Conservation (phyloP, 2,888 invertebrate genomes). For the Fragum sueziense region DNA sequence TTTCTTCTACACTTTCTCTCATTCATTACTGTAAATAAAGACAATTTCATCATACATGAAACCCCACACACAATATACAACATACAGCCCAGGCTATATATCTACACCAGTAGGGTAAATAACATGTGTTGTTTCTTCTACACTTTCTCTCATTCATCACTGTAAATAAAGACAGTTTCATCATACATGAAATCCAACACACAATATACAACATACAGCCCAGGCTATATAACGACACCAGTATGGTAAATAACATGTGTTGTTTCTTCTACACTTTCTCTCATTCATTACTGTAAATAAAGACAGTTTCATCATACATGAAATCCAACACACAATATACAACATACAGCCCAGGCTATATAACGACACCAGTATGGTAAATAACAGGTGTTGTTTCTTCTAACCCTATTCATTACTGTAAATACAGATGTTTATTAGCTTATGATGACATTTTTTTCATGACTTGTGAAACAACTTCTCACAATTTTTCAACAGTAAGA, state of each 20-base stretch:
- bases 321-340: conserved; percentile 66
- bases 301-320: too few species aligned
- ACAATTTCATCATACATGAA: too few species aligned
- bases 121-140: conserved; percentile 48
- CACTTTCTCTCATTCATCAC: conserved; percentile 45
- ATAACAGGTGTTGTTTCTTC: conserved; percentile 56
- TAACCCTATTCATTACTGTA: conserved; percentile 39
- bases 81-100: conserved; percentile 78
- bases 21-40: conserved; percentile 38
- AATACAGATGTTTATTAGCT: too few species aligned
- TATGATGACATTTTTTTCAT: too few species aligned
- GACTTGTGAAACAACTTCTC: too few species aligned
- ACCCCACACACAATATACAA: conserved; percentile 66
- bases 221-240: conserved; percentile 79
- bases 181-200: too few species aligned
- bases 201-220: conserved; percentile 71
- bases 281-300: conserved; percentile 43
- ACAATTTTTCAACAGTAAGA: too few species aligned
- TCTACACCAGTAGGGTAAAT: conserved; percentile 77
- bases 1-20: conserved; percentile 39
- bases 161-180: too few species aligned
- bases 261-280: conserved; percentile 33
- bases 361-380: conserved; percentile 78
- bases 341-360: conserved; percentile 77
- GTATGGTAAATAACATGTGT: conserved; percentile 72